phyloP scores from a whole-genome alignment of 1,140 invertebrate species.

The Phortica variegata region DNA sequence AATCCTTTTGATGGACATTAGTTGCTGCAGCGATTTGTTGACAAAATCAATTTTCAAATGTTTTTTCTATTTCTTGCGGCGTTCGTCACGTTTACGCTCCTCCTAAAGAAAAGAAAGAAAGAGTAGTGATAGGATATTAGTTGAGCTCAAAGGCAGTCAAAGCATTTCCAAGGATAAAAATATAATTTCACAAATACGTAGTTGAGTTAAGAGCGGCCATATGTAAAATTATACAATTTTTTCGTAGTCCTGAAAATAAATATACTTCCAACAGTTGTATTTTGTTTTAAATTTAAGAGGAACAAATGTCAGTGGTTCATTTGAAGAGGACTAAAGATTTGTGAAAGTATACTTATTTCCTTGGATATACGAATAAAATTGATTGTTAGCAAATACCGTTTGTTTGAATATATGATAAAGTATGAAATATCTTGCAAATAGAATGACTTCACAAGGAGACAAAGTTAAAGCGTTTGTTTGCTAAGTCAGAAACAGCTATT shows the following conservation, averaged over 20 bases:
- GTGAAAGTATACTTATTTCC: constrained; percentile 51
- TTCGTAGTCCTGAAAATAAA: constrained; percentile 31
- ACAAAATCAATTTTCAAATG: no score
- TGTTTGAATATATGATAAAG: constrained; percentile 1
- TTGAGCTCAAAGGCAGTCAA: no score
- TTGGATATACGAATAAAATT: constrained; percentile 16
- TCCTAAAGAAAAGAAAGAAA: constrained; percentile 33
- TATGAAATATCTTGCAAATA: no score
- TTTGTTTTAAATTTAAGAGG: neutral
- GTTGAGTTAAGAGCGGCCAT: constrained; percentile 2
- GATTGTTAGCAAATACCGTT: constrained; percentile 22
- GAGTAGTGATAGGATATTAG: no score
- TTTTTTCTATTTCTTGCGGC: constrained; percentile 45
- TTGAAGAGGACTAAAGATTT: constrained; percentile 14
- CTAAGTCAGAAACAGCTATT: no score
- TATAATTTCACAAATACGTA: constrained; percentile 46
- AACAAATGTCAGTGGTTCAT: neutral
- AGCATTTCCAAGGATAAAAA: constrained; percentile 28
- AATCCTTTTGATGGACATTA: no score
- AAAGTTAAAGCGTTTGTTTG: no score
- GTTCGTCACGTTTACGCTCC: constrained; percentile 48
- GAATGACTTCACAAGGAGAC: no score
- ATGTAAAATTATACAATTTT: constrained; percentile 13
- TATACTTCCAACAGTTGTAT: constrained; percentile 24
- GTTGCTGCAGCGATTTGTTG: no score